Base-by-base conservation (phyloP, 2,113 vertebrate species). In the Urocolius indicus region DNA sequence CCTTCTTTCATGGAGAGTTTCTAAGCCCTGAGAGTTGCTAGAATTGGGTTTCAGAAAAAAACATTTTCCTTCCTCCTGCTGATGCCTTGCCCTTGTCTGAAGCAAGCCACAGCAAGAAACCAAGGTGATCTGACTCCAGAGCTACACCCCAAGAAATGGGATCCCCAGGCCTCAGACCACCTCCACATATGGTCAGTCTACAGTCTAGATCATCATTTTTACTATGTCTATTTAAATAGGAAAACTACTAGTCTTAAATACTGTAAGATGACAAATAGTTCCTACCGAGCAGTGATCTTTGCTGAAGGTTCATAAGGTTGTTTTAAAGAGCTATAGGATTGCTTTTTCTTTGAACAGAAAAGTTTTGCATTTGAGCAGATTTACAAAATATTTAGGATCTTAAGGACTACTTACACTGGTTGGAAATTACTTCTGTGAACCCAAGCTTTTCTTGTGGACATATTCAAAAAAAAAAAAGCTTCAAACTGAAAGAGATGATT, bases 111-210 rank as follows among this genome's bases (percentile, higher is more conserved):
- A 1, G 16, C 12, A 55, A 41, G 18, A 73, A 74, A 21, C 12
- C 62, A n/a, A 71, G 15, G 5, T 24, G 18, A 30, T 43, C 26
- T 0, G 0, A 13, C 13, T 69, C 23, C 23, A 69, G 21, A 77
- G 6, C 16, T 3, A 0, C 22, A 45, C 41, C 17, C 18, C 36
- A 78, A 36, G 34, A 84, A 76, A 55, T 0, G 1, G 1, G 1
- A 7, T 52, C 4, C 6, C 12, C n/a, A 77, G 49, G 13, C 14
- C 3, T 55, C 1, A 3, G 18, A 68, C 2, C 32, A 85, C n/a
- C 16, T 30, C 15, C 20, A 34, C 13, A 12, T 8, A 23, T 5
- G 4, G 21, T 36, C 58, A 65, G 26, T 24, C 38, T 58, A 46
- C 49, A n/a, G 21, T 29, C n/a, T 58, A 74, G 34, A 21, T 45